Evolutionary conservation across 2,888 invertebrate species (phyloP).

Genomic region (Oscheius myriophilus): DNA sequence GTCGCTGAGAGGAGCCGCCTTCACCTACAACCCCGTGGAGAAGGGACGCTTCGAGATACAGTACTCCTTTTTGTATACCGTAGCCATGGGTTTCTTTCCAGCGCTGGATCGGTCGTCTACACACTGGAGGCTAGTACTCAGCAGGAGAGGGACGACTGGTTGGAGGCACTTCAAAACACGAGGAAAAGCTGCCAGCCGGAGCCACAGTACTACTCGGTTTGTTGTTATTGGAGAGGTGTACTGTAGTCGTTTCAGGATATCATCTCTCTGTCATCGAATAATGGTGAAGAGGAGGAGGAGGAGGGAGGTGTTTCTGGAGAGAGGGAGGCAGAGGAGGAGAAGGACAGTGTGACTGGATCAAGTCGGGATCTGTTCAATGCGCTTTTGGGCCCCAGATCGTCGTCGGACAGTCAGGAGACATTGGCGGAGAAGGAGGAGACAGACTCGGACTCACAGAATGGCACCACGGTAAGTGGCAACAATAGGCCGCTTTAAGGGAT

Average conservation of each 20-base stretch:
- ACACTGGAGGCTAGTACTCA: constrained; percentile 58
- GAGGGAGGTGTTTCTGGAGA: not conserved
- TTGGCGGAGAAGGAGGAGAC: not conserved
- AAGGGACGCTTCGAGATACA: constrained; percentile 66
- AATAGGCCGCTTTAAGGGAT: not conserved
- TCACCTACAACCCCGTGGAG: constrained; percentile 65
- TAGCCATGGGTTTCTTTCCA: constrained; percentile 32
- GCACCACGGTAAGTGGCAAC: not conserved
- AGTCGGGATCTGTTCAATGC: constrained; percentile 17
- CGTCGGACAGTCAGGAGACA: constrained; percentile 15
- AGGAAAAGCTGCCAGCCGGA: constrained; percentile 33
- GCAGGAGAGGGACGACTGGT: constrained; percentile 61
- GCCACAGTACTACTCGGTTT: constrained; percentile 2
- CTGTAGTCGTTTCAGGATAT: constrained; percentile 9
- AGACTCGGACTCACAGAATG: constrained; percentile 6
- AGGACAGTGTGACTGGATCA: constrained; percentile 9
- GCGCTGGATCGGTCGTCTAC: constrained; percentile 56
- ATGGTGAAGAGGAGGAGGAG: not conserved
- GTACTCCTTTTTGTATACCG: constrained; percentile 38
- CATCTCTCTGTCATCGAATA: constrained; percentile 16
- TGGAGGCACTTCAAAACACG: constrained; percentile 55
- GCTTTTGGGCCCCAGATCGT: constrained; percentile 14
- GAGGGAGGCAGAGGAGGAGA: not conserved
- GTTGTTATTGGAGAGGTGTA: not conserved
- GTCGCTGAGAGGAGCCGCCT: constrained; percentile 61